Percentiles rank a stretch among this genome's conserved stretches.
These are phyloP conservation scores for Aromia moschata DNA, from an alignment of 2,888 invertebrate genomes.

Conservation along the genomic window DNA sequence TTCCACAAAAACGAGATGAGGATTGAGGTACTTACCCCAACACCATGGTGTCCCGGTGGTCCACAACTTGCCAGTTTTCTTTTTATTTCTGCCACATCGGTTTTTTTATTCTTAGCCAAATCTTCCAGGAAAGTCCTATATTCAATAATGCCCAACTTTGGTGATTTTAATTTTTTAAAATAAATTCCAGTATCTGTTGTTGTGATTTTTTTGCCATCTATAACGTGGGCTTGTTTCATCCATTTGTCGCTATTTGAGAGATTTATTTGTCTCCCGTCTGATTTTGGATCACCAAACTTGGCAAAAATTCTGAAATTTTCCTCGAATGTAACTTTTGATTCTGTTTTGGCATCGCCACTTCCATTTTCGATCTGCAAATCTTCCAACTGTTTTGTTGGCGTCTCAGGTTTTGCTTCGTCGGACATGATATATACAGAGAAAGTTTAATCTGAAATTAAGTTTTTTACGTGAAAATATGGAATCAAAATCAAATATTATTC, in stretches of 20 bases:
- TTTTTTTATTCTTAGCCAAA: slow-evolving; percentile 83
- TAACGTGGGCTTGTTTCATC: slow-evolving; percentile 91
- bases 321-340: slow-evolving; percentile 63
- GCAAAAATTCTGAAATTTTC: slow-evolving; percentile 85
- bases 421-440: slow-evolving; percentile 37
- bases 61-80: slow-evolving; percentile 83
- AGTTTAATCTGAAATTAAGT: no score
- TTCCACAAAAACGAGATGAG: no score
- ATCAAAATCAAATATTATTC: no score
- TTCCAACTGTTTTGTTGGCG: slow-evolving; percentile 62
- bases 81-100: slow-evolving; percentile 81
- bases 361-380: slow-evolving; percentile 69
- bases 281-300: slow-evolving; percentile 89
- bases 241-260: slow-evolving; percentile 93
- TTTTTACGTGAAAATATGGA: no score
- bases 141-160: slow-evolving; percentile 79
- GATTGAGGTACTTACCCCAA: slow-evolving; percentile 60
- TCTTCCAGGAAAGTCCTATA: slow-evolving; percentile 89
- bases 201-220: slow-evolving; percentile 85
- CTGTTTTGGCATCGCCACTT: slow-evolving; percentile 40
- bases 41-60: slow-evolving; percentile 72
- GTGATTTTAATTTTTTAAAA: slow-evolving; percentile 89
- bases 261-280: slow-evolving; percentile 86
- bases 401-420: slow-evolving; percentile 35
- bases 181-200: slow-evolving; percentile 91